These are phyloP conservation scores for Boleophthalmus pectinirostris DNA, from an alignment of 2,113 vertebrate genomes.

Conservation along the genomic window DNA sequence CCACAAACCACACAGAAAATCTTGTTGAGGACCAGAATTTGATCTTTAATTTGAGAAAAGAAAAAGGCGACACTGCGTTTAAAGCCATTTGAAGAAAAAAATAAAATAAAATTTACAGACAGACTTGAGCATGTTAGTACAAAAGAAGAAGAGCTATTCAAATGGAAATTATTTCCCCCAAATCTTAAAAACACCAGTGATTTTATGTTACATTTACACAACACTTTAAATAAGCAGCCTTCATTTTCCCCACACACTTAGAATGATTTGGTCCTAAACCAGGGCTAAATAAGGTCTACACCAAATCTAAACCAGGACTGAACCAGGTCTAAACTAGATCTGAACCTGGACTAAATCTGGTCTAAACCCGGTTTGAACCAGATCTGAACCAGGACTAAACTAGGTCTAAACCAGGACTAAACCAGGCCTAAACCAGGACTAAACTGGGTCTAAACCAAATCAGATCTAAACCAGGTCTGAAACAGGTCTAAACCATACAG, in stretches of 20 bases:
- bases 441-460: not conserved
- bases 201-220: conserved; percentile 95
- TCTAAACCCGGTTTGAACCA: too few relatives aligned
- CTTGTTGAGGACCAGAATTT: conserved; percentile 25
- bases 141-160: conserved; percentile 50
- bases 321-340: too few relatives aligned
- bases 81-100: conserved; percentile 73
- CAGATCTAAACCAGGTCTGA: not conserved
- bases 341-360: too few relatives aligned
- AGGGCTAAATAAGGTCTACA: conserved; percentile 45
- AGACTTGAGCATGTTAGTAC: conserved; percentile 49
- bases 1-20: conserved; percentile 2
- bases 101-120: conserved; percentile 75
- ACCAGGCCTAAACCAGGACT: not conserved
- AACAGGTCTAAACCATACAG: not conserved
- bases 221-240: conserved; percentile 91
- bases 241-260: conserved; percentile 35
- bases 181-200: conserved; percentile 78
- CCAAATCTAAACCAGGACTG: not conserved
- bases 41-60: conserved; percentile 67
- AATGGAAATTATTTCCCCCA: conserved; percentile 52
- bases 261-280: conserved; percentile 77
- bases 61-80: conserved; percentile 51
- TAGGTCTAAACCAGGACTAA: too few relatives aligned
- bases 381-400: too few relatives aligned